Evolutionary conservation across 2,113 vertebrate species (phyloP).

Genomic region (Neolamprologus devosi): DNA sequence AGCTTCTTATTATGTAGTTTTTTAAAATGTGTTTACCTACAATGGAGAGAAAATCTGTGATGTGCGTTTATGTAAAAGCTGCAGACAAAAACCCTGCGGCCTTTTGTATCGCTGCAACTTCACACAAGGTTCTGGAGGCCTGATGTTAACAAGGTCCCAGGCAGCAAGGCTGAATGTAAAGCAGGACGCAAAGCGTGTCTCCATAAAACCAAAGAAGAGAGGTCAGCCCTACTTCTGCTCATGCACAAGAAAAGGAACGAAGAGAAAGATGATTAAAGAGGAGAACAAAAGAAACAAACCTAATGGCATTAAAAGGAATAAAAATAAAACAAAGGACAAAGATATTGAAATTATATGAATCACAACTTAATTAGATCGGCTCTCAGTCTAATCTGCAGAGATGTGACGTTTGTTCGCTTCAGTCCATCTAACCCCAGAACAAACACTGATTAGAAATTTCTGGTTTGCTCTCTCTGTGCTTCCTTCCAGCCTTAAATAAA

Average conservation of each 20-base stretch:
- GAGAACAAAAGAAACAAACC: not conserved
- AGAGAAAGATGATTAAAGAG: not conserved
- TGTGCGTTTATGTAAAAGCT: not conserved
- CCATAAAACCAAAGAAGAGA: not conserved
- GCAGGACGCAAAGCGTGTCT: conserved; percentile 21
- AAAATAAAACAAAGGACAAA: not conserved
- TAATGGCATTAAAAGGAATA: not conserved
- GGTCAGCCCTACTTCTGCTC: conserved; percentile 44
- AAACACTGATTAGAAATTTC: not conserved
- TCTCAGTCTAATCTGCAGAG: not conserved
- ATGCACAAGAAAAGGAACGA: not conserved
- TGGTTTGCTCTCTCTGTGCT: not conserved
- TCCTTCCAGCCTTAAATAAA: not conserved
- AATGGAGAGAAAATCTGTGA: not conserved
- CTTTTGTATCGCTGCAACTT: not conserved
- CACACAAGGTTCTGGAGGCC: not conserved
- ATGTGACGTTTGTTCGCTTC: not conserved
- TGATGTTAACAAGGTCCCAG: conserved; percentile 23
- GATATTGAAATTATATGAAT: not conserved
- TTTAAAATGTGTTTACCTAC: rapidly evolving
- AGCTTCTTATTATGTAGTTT: rapidly evolving
- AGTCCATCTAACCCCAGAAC: not conserved
- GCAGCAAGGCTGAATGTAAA: conserved; percentile 13
- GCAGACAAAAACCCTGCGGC: not conserved
- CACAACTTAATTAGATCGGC: conserved; percentile 10